Evolutionary conservation across 2,113 vertebrate genomes (phyloP).

Genomic region (Casuarius casuarius): DNA sequence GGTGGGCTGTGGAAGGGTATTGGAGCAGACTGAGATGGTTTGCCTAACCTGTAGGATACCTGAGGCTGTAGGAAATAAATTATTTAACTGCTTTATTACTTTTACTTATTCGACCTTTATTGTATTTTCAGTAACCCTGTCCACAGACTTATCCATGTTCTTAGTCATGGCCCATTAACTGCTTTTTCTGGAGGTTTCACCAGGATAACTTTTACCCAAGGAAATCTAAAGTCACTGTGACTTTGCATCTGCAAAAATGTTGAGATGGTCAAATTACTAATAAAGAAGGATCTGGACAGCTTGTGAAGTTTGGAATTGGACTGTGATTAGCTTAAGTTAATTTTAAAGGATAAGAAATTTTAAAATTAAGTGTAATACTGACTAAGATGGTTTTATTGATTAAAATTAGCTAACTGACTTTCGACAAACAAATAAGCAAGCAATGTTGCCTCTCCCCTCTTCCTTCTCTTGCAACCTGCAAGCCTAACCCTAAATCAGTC

Average conservation of each 20-base stretch:
- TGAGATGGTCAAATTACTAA: not conserved
- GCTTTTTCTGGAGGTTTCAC: not conserved
- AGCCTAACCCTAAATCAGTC: not conserved
- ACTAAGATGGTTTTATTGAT: not conserved
- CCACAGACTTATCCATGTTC: not conserved
- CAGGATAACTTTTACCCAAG: not conserved
- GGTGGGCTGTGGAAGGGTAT: not conserved
- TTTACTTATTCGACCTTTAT: not conserved
- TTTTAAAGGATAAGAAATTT: not conserved
- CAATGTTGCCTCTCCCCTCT: not conserved
- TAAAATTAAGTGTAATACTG: not conserved
- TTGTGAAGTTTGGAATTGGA: not conserved
- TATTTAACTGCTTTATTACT: not conserved
- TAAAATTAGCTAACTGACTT: not conserved
- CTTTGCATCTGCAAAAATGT: not conserved
- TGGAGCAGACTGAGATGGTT: not conserved
- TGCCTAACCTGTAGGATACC: not conserved
- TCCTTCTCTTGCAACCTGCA: rapidly evolving
- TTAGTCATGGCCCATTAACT: not conserved
- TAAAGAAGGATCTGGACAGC: not conserved
- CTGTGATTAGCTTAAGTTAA: not conserved
- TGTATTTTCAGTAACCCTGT: not conserved
- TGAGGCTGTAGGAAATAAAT: not conserved
- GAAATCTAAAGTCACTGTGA: not conserved
- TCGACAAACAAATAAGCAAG: not conserved